A percentile compares a stretch with the other conserved stretches of the same genome.
Conservation (phyloP, 1,140 invertebrate genomes). For the Leptopilina boulardi region DNA sequence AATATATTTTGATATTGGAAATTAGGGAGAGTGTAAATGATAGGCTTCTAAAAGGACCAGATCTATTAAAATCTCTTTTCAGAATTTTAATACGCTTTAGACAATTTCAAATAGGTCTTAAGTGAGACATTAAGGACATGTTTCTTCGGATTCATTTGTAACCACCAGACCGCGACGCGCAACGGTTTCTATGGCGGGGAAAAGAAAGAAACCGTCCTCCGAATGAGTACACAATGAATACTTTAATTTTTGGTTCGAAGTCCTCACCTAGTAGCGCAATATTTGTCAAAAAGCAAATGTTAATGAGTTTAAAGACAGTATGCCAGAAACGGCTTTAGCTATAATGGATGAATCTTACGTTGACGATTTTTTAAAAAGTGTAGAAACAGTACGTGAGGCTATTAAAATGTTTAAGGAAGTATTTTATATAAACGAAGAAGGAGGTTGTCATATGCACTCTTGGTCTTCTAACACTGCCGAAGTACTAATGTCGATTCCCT, state of each 20-base stretch:
- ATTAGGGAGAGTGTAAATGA: no score
- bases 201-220: conserved; percentile 24
- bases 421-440: not conserved
- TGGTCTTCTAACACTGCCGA: no score
- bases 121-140: conserved; percentile 67
- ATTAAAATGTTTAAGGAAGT: not conserved
- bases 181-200: conserved; percentile 59
- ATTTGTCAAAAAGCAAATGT: conserved; percentile 43
- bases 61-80: no score
- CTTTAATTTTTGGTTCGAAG: conserved; percentile 62
- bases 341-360: not conserved
- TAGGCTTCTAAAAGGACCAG: no score
- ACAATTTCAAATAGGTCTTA: conserved; percentile 51
- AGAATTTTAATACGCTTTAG: no score
- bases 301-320: not conserved
- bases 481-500: no score
- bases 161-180: conserved; percentile 51
- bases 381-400: not conserved
- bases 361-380: not conserved
- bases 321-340: not conserved
- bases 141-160: conserved; percentile 63
- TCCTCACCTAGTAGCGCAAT: conserved; percentile 60
- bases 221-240: conserved; percentile 56
- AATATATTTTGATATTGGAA: no score
- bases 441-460: not conserved